Evolutionary conservation across 2,888 invertebrate genomes (phyloP).

Genomic region (Drosophila niveifrons): DNA sequence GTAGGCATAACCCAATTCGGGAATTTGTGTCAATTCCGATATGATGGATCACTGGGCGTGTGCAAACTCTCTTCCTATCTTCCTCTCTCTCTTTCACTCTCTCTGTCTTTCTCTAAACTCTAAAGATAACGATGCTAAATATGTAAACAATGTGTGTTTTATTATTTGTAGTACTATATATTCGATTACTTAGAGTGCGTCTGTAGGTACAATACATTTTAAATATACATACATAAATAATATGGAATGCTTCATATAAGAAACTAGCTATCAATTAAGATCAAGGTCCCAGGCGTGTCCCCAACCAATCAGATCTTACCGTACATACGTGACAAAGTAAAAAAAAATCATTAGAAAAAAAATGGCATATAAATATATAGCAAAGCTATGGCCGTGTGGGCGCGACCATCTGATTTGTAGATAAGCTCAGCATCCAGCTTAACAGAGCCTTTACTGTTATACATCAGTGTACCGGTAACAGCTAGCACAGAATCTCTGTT

Average conservation of each 20-base stretch:
- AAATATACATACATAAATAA: conserved; percentile 11
- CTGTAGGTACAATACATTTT: conserved; percentile 18
- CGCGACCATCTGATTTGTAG: conserved; percentile 10
- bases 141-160: conserved; percentile 10
- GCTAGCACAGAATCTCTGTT: not conserved
- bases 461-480: not conserved
- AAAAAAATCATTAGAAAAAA: conserved; percentile 11
- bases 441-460: not conserved
- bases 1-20: not conserved
- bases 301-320: conserved; percentile 15
- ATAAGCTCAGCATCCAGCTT: conserved; percentile 1
- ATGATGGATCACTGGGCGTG: not conserved
- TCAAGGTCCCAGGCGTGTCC: conserved; percentile 9
- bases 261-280: conserved; percentile 24
- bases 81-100: not conserved
- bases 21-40: conserved; percentile 3
- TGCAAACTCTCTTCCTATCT: not conserved
- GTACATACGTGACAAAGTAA: conserved; percentile 1
- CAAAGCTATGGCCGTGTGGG: conserved; percentile 15
- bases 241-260: conserved; percentile 39
- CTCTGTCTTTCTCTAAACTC: not conserved
- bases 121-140: not conserved
- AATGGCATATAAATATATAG: conserved; percentile 5
- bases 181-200: conserved; percentile 47
- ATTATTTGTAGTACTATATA: conserved; percentile 22